Evolutionary conservation across 2,113 vertebrate genomes (phyloP).

Genomic region (Fregetta grallaria): DNA sequence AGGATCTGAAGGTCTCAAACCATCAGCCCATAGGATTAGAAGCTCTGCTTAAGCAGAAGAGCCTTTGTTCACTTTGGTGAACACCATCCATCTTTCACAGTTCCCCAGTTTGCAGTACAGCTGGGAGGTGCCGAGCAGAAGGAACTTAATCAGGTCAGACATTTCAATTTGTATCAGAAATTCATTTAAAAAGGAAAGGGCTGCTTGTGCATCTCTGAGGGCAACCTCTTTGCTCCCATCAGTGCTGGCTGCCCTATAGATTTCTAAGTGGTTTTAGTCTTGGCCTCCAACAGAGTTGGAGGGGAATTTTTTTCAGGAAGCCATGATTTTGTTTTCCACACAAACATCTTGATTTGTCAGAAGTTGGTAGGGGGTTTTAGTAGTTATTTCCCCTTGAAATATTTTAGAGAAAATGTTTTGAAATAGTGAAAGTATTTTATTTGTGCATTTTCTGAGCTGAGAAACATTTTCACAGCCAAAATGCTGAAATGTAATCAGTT

Average conservation of each 20-base stretch:
- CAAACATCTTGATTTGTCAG: background rate
- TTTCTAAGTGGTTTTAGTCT: background rate
- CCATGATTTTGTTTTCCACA: background rate
- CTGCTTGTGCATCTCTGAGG: background rate
- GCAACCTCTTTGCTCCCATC: background rate
- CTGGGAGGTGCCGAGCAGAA: background rate
- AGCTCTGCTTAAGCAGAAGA: background rate
- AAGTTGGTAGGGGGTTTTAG: background rate
- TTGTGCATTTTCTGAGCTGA: background rate
- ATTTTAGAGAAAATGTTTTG: background rate
- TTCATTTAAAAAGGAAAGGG: background rate
- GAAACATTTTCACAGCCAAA: background rate
- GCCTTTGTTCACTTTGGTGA: background rate
- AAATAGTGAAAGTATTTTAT: background rate
- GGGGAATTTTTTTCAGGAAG: background rate
- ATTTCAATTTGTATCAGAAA: conserved; percentile 39
- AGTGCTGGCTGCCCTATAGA: background rate
- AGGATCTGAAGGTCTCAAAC: background rate
- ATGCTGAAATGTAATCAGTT: background rate
- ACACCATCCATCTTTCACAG: background rate
- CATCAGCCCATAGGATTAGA: background rate
- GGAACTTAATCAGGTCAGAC: background rate
- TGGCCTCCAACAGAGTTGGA: background rate
- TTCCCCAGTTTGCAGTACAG: background rate
- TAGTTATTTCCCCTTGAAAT: background rate